A percentile compares a stretch with the other conserved stretches of the same genome.
phyloP scores from a whole-genome alignment of 2,113 vertebrate genomes.

The Hydropotes inermis region DNA sequence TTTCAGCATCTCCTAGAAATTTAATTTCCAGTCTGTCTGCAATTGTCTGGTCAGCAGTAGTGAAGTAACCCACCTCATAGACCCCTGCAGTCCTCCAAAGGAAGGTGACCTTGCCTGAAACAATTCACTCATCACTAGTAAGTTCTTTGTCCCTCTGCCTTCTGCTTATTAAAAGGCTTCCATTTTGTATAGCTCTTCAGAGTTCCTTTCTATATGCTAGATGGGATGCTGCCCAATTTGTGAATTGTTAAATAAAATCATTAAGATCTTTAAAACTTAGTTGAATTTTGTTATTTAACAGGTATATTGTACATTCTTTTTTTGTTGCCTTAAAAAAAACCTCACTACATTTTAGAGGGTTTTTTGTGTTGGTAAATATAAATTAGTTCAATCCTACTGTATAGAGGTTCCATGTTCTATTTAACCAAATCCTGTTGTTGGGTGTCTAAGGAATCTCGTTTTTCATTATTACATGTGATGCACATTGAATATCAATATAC shows the following conservation, averaged over 20 bases:
- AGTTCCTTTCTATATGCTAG: not conserved
- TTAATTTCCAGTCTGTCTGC: not conserved
- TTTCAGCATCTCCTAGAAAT: not conserved
- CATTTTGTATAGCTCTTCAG: not conserved
- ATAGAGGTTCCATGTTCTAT: not conserved
- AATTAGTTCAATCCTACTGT: not conserved
- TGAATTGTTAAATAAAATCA: not conserved
- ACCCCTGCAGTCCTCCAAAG: not conserved
- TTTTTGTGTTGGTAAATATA: not conserved
- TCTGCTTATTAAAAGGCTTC: not conserved
- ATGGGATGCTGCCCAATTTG: not conserved
- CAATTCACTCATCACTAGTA: not conserved
- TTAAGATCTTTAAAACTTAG: not conserved
- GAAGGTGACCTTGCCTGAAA: not conserved
- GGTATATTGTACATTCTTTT: not conserved
- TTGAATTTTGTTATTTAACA: not conserved
- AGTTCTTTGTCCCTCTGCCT: not conserved
- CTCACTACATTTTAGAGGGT: not conserved
- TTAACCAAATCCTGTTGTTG: not conserved
- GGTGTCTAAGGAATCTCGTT: not conserved
- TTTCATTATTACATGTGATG: constrained; percentile 7
- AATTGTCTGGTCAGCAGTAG: not conserved
- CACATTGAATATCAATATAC: not conserved
- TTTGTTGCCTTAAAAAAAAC: not conserved
- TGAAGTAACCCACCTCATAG: not conserved